phyloP scores from a whole-genome alignment of 2,797 vertebrate species.

The Sus cebifrons region DNA sequence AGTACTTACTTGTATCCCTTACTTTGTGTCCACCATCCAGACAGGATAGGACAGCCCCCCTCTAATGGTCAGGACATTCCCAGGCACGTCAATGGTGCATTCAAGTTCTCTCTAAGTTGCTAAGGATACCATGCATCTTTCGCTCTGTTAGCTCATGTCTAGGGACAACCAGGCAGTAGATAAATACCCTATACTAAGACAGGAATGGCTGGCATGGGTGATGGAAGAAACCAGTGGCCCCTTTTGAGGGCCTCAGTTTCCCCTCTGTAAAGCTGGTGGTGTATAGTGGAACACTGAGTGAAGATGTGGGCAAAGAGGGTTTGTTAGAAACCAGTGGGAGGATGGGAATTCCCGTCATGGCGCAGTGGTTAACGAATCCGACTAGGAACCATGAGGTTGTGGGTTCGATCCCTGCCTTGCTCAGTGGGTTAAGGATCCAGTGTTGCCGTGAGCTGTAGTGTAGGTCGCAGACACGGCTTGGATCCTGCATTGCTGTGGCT shows the following conservation, averaged over 20 bases:
- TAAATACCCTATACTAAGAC: not conserved
- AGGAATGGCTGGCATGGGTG: not conserved
- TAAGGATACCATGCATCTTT: not conserved
- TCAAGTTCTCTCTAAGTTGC: not conserved
- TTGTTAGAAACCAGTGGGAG: not conserved
- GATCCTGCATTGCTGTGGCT: no score
- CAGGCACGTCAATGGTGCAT: not conserved
- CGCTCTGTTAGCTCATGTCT: not conserved
- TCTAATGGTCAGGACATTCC: constrained; percentile 4
- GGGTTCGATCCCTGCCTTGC: no score
- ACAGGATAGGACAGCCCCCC: not conserved
- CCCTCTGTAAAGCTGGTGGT: not conserved
- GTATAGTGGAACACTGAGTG: not conserved
- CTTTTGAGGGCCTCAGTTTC: not conserved
- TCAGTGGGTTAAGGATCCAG: no score
- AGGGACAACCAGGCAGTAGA: not conserved
- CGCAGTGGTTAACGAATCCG: no score
- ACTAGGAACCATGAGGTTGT: no score
- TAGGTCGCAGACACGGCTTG: no score
- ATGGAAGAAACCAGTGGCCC: not conserved
- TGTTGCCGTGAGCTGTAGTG: no score
- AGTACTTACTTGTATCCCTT: not conserved
- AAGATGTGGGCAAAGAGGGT: not conserved
- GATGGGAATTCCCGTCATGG: no score
- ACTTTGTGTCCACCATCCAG: not conserved